A percentile compares a stretch with the other conserved stretches of the same genome.
phyloP scores from a whole-genome alignment of 2,888 invertebrate genomes.

The Cephus sareptanus region DNA sequence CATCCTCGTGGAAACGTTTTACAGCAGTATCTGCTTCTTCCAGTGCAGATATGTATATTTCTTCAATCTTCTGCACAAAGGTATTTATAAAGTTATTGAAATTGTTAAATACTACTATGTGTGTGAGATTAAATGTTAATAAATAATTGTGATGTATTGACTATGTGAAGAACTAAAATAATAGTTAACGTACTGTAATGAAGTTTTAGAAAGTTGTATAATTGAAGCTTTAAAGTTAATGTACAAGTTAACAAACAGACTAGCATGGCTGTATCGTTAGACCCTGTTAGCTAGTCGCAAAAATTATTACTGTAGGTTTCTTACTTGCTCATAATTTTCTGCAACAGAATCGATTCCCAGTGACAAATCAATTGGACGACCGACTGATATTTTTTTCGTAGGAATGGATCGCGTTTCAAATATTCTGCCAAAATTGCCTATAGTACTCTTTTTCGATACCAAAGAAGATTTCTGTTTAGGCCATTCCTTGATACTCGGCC shows the following conservation, averaged over 20 bases:
- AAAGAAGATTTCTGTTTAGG: neutral
- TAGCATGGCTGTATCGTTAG: neutral
- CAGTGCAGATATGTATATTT: slow-evolving; percentile 7
- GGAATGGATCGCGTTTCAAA: neutral
- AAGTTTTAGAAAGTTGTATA: neutral
- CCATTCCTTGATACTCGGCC: neutral
- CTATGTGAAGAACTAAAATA: neutral
- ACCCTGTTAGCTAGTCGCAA: neutral
- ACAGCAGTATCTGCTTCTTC: slow-evolving; percentile 18
- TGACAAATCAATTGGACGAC: neutral
- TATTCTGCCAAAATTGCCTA: neutral
- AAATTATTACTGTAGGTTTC: neutral
- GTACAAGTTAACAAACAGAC: neutral
- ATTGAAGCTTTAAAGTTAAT: neutral
- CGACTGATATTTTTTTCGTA: neutral
- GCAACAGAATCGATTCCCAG: neutral
- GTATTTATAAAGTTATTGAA: neutral
- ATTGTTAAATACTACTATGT: neutral
- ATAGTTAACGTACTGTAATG: neutral
- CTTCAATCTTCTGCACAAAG: slow-evolving; percentile 9
- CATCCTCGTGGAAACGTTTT: slow-evolving; percentile 15
- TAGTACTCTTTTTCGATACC: neutral
- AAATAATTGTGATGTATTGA: neutral
- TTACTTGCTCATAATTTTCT: slow-evolving; percentile 2
- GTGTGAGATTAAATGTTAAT: neutral